A percentile compares a stretch with the other conserved stretches of the same genome.
Evolutionary conservation across 2,113 vertebrate species (phyloP).

Genomic region (Prietella phreatophila): DNA sequence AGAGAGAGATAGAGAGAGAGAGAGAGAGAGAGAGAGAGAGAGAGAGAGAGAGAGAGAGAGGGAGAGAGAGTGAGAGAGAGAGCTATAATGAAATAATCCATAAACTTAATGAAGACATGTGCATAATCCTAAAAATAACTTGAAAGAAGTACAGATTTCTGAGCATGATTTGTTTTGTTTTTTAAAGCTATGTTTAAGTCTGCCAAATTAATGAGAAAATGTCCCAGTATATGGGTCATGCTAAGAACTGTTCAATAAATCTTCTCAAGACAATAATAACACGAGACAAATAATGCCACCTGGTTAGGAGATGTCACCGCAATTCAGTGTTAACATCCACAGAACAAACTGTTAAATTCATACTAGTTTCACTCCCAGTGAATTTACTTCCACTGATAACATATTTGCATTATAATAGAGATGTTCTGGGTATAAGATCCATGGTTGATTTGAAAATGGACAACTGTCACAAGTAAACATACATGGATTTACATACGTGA

Average conservation of each 20-base stretch:
- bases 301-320: neutral
- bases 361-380: too few relatives aligned
- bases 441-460: too few relatives aligned
- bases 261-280: neutral
- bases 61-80: neutral
- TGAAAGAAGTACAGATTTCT: neutral
- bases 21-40: too few relatives aligned
- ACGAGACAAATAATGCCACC: neutral
- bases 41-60: too few relatives aligned
- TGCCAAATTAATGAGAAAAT: neutral
- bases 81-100: neutral
- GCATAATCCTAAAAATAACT: neutral
- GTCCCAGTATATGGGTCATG: neutral
- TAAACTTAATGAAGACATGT: neutral
- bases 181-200: neutral
- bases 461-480: too few relatives aligned
- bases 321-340: too few relatives aligned
- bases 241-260: neutral
- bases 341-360: too few relatives aligned
- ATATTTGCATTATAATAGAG: too few relatives aligned
- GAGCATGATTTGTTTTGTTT: neutral
- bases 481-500: too few relatives aligned
- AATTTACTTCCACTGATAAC: too few relatives aligned
- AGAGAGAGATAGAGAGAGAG: too few relatives aligned
- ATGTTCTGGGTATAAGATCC: too few relatives aligned